Evolutionary conservation across 2,888 invertebrate species (phyloP).

Genomic region (Heliconius hortense): DNA sequence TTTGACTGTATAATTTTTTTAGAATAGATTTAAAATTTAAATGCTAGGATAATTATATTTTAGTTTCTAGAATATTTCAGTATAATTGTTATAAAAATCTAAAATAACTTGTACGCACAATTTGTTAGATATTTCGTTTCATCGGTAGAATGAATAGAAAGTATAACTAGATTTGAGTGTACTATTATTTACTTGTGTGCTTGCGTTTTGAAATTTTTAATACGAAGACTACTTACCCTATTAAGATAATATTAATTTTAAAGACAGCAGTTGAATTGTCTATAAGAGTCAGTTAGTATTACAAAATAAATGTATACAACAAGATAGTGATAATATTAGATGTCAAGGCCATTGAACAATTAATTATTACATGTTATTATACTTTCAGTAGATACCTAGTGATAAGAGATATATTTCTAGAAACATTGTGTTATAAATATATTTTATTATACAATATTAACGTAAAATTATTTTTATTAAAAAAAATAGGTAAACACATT

Average conservation of each 20-base stretch:
- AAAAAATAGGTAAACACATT: not conserved
- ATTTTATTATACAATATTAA: not conserved
- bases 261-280: slow-evolving; percentile 6
- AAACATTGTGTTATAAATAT: not conserved
- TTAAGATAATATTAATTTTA: slow-evolving; percentile 40
- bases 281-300: slow-evolving; percentile 29
- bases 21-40: not conserved
- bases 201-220: slow-evolving; percentile 10
- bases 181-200: not conserved
- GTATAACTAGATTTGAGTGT: not conserved
- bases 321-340: slow-evolving; percentile 22
- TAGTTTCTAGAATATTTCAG: not conserved
- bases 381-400: not conserved
- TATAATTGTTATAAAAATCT: not conserved
- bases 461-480: not conserved
- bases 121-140: not conserved
- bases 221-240: slow-evolving; percentile 44
- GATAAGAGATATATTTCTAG: not conserved
- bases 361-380: slow-evolving; percentile 6
- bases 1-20: slow-evolving; percentile 40
- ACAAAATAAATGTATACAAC: slow-evolving; percentile 19
- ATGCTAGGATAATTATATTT: not conserved
- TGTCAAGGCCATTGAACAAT: slow-evolving; percentile 9
- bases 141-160: not conserved
- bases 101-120: not conserved